These are phyloP conservation scores for Prosopocoilus inquinatus DNA, from an alignment of 2,888 invertebrate genomes.

Conservation along the genomic window DNA sequence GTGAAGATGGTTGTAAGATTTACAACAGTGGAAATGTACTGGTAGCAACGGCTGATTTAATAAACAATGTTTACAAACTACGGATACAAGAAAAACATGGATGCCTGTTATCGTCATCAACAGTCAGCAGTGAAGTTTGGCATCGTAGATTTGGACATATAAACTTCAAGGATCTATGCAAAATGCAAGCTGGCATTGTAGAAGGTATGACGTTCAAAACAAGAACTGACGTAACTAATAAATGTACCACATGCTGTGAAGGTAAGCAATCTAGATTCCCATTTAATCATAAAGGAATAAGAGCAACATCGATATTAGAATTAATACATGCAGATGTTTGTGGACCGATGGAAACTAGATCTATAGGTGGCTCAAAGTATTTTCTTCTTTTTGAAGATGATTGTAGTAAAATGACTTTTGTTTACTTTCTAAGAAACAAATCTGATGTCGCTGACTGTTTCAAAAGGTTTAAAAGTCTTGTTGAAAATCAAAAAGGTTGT, in stretches of 20 bases:
- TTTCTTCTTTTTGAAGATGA: slow-evolving; percentile 6
- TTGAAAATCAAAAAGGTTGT: neutral
- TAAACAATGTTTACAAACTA: neutral
- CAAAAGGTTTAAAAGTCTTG: neutral
- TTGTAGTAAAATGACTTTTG: neutral
- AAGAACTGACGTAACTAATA: neutral
- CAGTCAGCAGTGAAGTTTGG: neutral
- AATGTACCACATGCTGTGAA: neutral
- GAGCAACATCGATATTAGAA: neutral
- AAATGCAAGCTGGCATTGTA: neutral
- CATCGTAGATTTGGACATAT: slow-evolving; percentile 12
- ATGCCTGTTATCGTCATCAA: neutral
- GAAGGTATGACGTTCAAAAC: neutral
- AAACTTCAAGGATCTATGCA: slow-evolving; percentile 5
- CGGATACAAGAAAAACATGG: neutral
- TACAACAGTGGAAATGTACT: neutral
- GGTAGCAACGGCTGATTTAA: neutral
- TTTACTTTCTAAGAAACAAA: slow-evolving; percentile 1
- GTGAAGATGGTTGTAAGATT: neutral
- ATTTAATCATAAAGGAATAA: neutral
- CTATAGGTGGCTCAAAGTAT: slow-evolving; percentile 6
- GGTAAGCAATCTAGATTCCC: neutral
- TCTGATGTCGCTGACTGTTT: neutral
- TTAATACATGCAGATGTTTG: slow-evolving; percentile 8
- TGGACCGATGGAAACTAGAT: slow-evolving; percentile 3